Percentiles rank a stretch among this genome's conserved stretches.
Evolutionary conservation across 2,888 invertebrate species (phyloP).

Genomic region (Drosophila meridionalis): DNA sequence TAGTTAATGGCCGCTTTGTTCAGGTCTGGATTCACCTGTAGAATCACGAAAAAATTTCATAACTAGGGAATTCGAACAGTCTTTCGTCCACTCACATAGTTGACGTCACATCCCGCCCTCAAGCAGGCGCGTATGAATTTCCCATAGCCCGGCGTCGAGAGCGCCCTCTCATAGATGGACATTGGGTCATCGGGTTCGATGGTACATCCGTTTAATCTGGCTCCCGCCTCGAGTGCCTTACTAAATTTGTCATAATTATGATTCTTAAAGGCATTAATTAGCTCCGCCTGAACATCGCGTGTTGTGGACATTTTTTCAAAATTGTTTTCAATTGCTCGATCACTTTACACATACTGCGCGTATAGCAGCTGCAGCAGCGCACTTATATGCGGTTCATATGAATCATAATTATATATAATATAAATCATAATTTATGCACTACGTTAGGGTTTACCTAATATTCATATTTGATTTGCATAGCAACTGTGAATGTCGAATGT

Average conservation of each 20-base stretch:
- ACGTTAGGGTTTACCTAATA: background rate
- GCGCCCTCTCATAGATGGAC: constrained; percentile 20
- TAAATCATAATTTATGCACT: background rate
- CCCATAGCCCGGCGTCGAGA: constrained; percentile 3
- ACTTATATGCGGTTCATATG: background rate
- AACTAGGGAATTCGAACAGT: background rate
- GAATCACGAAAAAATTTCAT: background rate
- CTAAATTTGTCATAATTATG: background rate
- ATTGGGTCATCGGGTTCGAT: background rate
- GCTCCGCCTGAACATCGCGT: background rate
- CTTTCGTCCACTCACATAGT: constrained; percentile 24
- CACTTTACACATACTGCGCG: background rate
- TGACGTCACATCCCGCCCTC: constrained; percentile 16
- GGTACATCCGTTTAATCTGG: background rate
- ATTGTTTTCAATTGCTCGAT: constrained; percentile 5
- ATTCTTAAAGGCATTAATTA: background rate
- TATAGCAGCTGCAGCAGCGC: background rate
- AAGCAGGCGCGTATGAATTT: constrained; percentile 16
- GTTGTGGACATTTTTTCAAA: background rate
- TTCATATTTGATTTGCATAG: background rate
- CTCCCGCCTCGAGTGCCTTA: background rate
- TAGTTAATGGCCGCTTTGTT: constrained; percentile 80
- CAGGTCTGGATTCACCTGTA: constrained; percentile 69
- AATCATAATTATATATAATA: background rate
- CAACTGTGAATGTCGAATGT: no score